Evolutionary conservation across 2,797 vertebrate genomes (phyloP), one percentile per base, ranked within the genome.

Genomic region (Myripristis jacobus): DNA sequence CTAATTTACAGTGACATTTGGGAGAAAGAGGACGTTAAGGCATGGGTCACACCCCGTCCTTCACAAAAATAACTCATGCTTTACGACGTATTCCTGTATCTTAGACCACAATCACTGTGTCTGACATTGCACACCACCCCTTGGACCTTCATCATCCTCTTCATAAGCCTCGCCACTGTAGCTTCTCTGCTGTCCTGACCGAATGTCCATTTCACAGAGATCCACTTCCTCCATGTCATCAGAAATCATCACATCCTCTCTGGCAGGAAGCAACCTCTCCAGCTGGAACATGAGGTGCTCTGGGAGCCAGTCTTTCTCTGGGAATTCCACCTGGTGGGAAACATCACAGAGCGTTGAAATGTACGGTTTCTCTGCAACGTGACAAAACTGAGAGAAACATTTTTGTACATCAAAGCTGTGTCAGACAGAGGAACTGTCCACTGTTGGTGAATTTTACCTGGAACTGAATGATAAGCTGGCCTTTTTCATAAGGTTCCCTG

Each of bases 221-320:
- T 97, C 95, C 8, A 96, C 96, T 76, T 97, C 96, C 78, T 99
- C 97, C 96, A 96, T 96, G 59, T 99, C 97, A 0, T 98, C 98
- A 0, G 96, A 92, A 9, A 97, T 9, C 90, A 94, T 93, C 27
- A 96, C 77, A 4, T 96, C 93, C 54, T 98, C 95, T 76, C 96
- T 89, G 0, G 93, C 88, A 2, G 96, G 98, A 50, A 99, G 96
- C 25, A 98, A 81, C 54, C 92, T 87, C 83, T 99, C 98, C 66
- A 99, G 89, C 77, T 97, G 92, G 27, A 82, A 90, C 22, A 98
- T 91, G 68, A 95, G 95, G 75, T 97, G 94, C 55, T 88, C 90
- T 24, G 97, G 92, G 18, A 99, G 95, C 97, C 97, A 99, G 65
- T 94, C 75, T 29, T 96, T 95, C 5, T 96, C 94, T 19, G 98